phyloP scores from a whole-genome alignment of 1,140 invertebrate genomes.

The Anadara kagoshimensis region DNA sequence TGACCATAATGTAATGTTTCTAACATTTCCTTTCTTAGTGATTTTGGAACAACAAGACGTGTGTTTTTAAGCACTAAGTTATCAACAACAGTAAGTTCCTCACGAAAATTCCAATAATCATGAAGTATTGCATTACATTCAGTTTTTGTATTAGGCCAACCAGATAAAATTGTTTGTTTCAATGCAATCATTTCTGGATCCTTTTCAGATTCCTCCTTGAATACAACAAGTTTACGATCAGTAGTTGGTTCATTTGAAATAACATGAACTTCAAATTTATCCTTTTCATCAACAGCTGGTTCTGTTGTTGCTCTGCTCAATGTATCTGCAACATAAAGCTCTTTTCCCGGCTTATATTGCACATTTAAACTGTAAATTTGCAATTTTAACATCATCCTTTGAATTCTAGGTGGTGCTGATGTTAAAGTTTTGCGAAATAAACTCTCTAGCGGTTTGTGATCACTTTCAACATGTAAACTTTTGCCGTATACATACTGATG shows the following conservation, averaged over 20 bases:
- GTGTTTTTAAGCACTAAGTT: constrained; percentile 30
- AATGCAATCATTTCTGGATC: constrained; percentile 8
- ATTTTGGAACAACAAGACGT: constrained; percentile 16
- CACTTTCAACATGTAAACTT: constrained; percentile 66
- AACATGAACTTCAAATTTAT: not conserved
- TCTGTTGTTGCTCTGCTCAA: constrained; percentile 40
- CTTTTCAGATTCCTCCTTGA: not conserved
- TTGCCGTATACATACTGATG: no score
- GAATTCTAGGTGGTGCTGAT: constrained; percentile 37
- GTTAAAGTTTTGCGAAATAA: constrained; percentile 8
- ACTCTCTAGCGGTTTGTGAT: constrained; percentile 64
- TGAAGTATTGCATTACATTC: not conserved
- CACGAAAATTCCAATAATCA: constrained; percentile 32
- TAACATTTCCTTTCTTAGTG: constrained; percentile 16
- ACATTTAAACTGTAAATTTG: constrained; percentile 71
- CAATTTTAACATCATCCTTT: constrained; percentile 66
- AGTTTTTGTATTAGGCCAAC: constrained; percentile 27
- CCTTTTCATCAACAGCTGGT: not conserved
- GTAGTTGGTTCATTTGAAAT: constrained; percentile 3
- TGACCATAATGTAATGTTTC: constrained; percentile 21
- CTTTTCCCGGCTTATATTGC: constrained; percentile 64
- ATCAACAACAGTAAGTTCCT: constrained; percentile 33
- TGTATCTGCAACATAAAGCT: constrained; percentile 69
- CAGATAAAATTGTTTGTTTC: constrained; percentile 15
- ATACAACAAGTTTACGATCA: not conserved